Evolutionary conservation across 2,888 invertebrate genomes (phyloP), one percentile per base, ranked within the genome.

Genomic region (Acleris cristana): DNA sequence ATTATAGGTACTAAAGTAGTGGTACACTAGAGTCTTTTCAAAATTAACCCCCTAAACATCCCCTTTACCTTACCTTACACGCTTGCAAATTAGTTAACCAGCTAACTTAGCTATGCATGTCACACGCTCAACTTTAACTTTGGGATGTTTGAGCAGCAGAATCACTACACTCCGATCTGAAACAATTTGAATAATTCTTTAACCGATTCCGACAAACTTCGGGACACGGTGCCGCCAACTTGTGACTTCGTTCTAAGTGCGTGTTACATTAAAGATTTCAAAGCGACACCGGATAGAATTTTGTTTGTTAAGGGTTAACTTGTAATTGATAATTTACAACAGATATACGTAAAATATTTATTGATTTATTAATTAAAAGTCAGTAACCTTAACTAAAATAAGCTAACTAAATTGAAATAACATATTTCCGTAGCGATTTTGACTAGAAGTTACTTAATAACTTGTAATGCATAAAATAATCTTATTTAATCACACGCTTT

Each of bases 151-250:
- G 44, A 52, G 52, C 45, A 16, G 18, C 45, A 61, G 65, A 62
- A 65, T 69, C 65, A 58, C 63, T 58, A 54, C 64, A 55, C 54
- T 69, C 34, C 51, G 69, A 52, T 53, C 61, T 64, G 30, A 44
- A 62, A 59, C 55, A 54, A 67, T 62, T 67, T 67, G 67, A 67
- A 67, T 67, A 63, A 67, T 67, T 67, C 67, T 66, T 62, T 66
- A 62, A 66, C 66, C 30, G 40, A 60, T 61, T 57, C 61, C 26
- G 49, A 48, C 23, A 48, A 26, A 55, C 65, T 55, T 49, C 34
- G 26, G 53, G 55, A 45, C 45, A 54, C 8, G 6, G n/a, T 18
- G 18, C 14, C 21, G 26, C n/a, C 4, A n/a, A 26, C 26, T 54
- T 48, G 48, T 54, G 49, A n/a, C 40, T 40, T 23, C 34, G 3